These are phyloP conservation scores for Laupala kohalensis DNA, from an alignment of 1,140 invertebrate species.

Conservation along the genomic window DNA sequence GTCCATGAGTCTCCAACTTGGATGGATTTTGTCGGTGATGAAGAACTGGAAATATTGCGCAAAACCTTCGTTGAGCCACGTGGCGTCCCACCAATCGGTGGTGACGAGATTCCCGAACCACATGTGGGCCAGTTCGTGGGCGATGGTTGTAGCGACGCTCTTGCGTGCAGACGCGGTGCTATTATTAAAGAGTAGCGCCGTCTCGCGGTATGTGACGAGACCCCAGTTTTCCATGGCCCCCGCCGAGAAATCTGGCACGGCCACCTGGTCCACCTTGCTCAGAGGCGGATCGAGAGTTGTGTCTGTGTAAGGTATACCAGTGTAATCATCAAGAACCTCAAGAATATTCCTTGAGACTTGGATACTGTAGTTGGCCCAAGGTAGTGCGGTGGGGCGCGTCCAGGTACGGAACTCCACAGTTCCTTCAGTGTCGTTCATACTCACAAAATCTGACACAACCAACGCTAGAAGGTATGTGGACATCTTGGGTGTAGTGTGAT, in stretches of 20 bases:
- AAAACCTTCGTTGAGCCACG: slow-evolving; percentile 32
- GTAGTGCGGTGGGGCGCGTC: slow-evolving; percentile 47
- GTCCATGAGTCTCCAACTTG: slow-evolving; percentile 42
- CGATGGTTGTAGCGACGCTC: slow-evolving; percentile 18
- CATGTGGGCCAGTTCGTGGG: slow-evolving; percentile 41
- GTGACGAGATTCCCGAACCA: slow-evolving; percentile 30
- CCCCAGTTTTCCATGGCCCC: slow-evolving; percentile 66
- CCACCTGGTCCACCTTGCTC: slow-evolving; percentile 22
- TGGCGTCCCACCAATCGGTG: slow-evolving; percentile 26
- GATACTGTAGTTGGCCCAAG: slow-evolving; percentile 44
- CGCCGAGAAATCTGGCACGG: slow-evolving; percentile 34
- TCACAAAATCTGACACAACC: slow-evolving; percentile 49
- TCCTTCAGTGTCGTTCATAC: background rate
- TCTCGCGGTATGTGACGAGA: slow-evolving; percentile 42
- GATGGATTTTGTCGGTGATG: slow-evolving; percentile 21
- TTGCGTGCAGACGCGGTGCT: background rate
- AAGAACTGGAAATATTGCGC: slow-evolving; percentile 14
- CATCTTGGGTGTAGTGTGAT: slow-evolving; percentile 52
- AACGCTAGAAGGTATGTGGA: slow-evolving; percentile 80
- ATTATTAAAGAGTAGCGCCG: background rate
- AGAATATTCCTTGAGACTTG: slow-evolving; percentile 17
- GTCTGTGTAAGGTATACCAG: background rate
- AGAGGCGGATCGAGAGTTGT: background rate
- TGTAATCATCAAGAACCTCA: slow-evolving; percentile 26
- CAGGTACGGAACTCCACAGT: slow-evolving; percentile 43